Evolutionary conservation across 1,140 invertebrate genomes (phyloP).

Genomic region (Trichonephila clavata): DNA sequence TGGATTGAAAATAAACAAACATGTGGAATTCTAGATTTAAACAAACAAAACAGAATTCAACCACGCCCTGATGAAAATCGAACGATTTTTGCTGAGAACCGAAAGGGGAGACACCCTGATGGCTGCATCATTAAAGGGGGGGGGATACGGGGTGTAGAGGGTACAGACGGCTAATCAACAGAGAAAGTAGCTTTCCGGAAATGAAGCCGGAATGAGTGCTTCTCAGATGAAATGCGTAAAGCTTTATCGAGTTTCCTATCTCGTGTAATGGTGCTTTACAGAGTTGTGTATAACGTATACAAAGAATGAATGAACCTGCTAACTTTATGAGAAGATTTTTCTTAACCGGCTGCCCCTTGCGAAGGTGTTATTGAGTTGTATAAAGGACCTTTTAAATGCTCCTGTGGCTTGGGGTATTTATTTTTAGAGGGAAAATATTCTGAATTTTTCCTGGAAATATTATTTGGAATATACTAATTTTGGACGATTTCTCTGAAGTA

Average conservation of each 20-base stretch:
- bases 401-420: not conserved
- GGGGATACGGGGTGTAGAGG: not conserved
- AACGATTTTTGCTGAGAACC: no score
- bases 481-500: no score
- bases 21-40: no score
- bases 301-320: not conserved
- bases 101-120: not conserved
- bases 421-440: not conserved
- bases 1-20: no score
- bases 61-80: no score
- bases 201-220: slow-evolving; percentile 33
- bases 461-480: no score
- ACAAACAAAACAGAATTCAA: no score
- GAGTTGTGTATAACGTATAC: slow-evolving; percentile 13
- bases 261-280: slow-evolving; percentile 16
- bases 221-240: slow-evolving; percentile 32
- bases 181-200: slow-evolving; percentile 32
- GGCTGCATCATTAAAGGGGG: not conserved
- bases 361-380: not conserved
- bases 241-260: slow-evolving; percentile 31
- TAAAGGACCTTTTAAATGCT: not conserved
- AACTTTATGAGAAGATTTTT: not conserved
- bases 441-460: no score
- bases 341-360: not conserved
- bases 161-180: slow-evolving; percentile 8